These are phyloP conservation scores for Sitophilus oryzae DNA, from an alignment of 1,140 invertebrate genomes.

Conservation along the genomic window DNA sequence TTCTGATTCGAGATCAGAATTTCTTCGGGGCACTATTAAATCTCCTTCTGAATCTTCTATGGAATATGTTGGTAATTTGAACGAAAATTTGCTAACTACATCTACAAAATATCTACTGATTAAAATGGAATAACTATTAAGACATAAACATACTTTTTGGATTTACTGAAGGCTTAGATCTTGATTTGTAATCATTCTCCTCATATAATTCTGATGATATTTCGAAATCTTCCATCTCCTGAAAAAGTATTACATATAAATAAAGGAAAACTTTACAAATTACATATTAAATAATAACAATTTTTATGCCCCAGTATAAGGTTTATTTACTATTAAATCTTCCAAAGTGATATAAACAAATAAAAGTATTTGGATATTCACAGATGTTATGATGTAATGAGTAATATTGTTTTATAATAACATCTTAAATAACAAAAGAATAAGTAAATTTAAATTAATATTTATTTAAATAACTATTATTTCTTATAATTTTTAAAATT, in stretches of 20 bases:
- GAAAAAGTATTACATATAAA: too few relatives aligned
- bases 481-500: too few relatives aligned
- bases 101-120: conserved; percentile 40
- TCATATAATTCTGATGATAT: conserved; percentile 56
- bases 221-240: conserved; percentile 32
- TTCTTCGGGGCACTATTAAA: conserved; percentile 39
- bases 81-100: conserved; percentile 53
- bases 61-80: conserved; percentile 45
- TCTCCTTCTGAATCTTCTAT: conserved; percentile 44
- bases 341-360: too few relatives aligned
- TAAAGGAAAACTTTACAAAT: neutral
- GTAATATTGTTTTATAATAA: too few relatives aligned
- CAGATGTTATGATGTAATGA: too few relatives aligned
- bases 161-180: conserved; percentile 32
- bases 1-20: conserved; percentile 5
- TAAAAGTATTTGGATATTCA: too few relatives aligned
- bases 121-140: conserved; percentile 7
- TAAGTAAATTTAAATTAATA: too few relatives aligned
- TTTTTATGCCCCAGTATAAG: too few relatives aligned
- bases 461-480: too few relatives aligned
- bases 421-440: too few relatives aligned
- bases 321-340: too few relatives aligned
- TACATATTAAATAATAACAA: too few relatives aligned
- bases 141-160: conserved; percentile 40
- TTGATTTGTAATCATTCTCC: conserved; percentile 47